A percentile compares a stretch with the other conserved stretches of the same genome.
phyloP scores from a whole-genome alignment of 2,888 invertebrate species.

The Keiferia lycopersicella region DNA sequence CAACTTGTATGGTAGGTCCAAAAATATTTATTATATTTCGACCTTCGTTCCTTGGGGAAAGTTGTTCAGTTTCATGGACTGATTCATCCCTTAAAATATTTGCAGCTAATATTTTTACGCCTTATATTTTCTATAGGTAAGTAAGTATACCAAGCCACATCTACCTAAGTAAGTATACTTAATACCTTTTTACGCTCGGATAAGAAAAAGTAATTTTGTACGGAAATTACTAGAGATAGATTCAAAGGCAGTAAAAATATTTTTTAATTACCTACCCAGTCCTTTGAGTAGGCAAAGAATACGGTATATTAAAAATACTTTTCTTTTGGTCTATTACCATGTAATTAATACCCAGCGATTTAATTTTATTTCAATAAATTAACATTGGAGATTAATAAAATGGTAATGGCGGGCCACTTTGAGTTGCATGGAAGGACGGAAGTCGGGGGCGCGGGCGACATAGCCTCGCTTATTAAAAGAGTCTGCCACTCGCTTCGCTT shows the following conservation, averaged over 20 bases:
- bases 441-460: conserved; percentile 11
- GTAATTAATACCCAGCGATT: conserved; percentile 41
- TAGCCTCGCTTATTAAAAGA: conserved; percentile 34
- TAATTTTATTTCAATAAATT: conserved; percentile 65
- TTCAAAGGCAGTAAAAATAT: background rate
- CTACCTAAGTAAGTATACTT: too few relatives aligned
- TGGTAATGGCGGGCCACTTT: conserved; percentile 53
- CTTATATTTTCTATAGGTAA: too few relatives aligned
- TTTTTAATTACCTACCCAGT: background rate
- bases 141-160: too few relatives aligned
- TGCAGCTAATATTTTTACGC: too few relatives aligned
- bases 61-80: too few relatives aligned
- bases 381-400: conserved; percentile 63
- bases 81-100: too few relatives aligned
- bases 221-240: too few relatives aligned
- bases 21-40: too few relatives aligned
- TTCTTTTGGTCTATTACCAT: conserved; percentile 35
- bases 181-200: too few relatives aligned
- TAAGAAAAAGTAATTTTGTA: too few relatives aligned
- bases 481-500: background rate
- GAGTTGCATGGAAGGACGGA: conserved; percentile 24
- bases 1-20: too few relatives aligned
- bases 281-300: background rate
- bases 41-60: too few relatives aligned
- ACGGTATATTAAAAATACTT: conserved; percentile 10